Base-by-base conservation (phyloP, 2,113 vertebrate species). In the Oryzias celebensis region DNA sequence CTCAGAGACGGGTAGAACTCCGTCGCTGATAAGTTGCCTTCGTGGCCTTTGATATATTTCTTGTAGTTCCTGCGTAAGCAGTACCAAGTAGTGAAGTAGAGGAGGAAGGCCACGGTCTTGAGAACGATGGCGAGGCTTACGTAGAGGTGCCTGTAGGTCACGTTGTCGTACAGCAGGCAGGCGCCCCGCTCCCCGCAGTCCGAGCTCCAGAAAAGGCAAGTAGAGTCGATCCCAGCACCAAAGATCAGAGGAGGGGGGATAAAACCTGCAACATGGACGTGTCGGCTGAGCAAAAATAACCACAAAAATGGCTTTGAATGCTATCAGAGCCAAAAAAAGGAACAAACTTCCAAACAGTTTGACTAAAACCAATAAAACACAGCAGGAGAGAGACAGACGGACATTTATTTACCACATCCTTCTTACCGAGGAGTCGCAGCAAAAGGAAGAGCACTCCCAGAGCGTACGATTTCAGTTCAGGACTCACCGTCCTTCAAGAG, bases 241-340 rank as follows among this genome's bases (percentile, higher is more conserved):
- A 98, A 99, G 88, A 99, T 97, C 86, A 99, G 91, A 0, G 97
- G 97, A 54, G 97, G 97, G 10, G 97, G 97, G 86, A 99, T 99
- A 85, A 99, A 99, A 69, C 97, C 97, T 99, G 91, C 0, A 10
- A 70, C 75, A 84, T n/a, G 62, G 45, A 49, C 44, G 47, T 7
- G 62, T 5, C 4, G 5, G 47, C 12, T 51, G 16, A 76, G 44
- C 14, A 4, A 22, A 20, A 50, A 26, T 6, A 8, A 16, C 20
- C 4, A 13, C n/a, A 13, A 14, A 2, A 18, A 12, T 8, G 17
- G 5, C n/a, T 17, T 46, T 17, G 14, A 45, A 45, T 36, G 2
- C 31, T 8, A 36, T 36, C 31, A 36, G 31, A 36, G 31, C 31
- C 2, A 36, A 36, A 36, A 36, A 7, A 20, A 20, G 20, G 20